Evolutionary conservation across 2,888 invertebrate species (phyloP).

Genomic region (Ennomos quercinarius): DNA sequence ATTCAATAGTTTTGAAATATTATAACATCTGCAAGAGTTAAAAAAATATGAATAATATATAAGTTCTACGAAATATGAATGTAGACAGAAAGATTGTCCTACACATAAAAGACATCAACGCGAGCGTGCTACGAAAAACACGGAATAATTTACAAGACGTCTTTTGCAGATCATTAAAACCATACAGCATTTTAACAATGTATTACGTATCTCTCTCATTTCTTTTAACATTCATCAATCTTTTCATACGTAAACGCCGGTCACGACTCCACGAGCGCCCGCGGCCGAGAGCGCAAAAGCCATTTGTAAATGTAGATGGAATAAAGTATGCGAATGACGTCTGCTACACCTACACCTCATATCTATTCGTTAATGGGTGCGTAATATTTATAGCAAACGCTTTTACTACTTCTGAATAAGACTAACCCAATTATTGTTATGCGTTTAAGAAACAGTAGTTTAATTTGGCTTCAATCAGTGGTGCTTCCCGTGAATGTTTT

Average conservation of each 20-base stretch:
- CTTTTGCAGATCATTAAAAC: background rate
- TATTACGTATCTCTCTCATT: conserved; percentile 21
- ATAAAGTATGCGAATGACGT: conserved; percentile 29
- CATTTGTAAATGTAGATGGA: conserved; percentile 30
- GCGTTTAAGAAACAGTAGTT: background rate
- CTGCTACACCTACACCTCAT: conserved; percentile 13
- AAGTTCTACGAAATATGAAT: too few species aligned
- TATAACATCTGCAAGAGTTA: background rate
- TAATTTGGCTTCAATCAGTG: conserved; percentile 13
- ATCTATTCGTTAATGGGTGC: conserved; percentile 1
- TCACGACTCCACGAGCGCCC: conserved; percentile 31
- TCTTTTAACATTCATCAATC: conserved; percentile 25
- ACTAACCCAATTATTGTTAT: too few species aligned
- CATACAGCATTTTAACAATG: conserved; percentile 10
- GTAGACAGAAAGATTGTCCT: background rate
- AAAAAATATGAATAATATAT: too few species aligned
- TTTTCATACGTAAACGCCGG: conserved; percentile 27
- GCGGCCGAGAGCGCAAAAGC: conserved; percentile 26
- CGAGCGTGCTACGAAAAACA: conserved; percentile 1
- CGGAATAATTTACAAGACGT: background rate
- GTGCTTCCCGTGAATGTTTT: conserved; percentile 25
- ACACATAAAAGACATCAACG: conserved; percentile 33
- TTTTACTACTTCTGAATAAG: background rate
- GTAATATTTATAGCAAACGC: background rate
- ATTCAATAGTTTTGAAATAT: too few species aligned